A percentile compares a stretch with the other conserved stretches of the same genome.
phyloP scores from a whole-genome alignment of 2,888 invertebrate species.

The Euclidia mi region DNA sequence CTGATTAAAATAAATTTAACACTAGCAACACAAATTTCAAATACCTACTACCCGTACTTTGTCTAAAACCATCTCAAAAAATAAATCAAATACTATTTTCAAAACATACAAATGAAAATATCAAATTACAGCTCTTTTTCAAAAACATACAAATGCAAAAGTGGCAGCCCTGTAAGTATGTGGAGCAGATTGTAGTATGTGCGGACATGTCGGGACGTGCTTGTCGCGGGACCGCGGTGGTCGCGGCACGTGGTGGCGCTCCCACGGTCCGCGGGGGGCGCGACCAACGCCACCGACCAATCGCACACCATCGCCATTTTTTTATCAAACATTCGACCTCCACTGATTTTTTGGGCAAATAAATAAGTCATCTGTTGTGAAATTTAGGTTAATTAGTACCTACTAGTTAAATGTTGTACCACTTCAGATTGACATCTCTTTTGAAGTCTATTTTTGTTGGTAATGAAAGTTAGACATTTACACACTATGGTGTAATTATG shows the following conservation, averaged over 20 bases:
- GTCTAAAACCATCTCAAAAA: no score
- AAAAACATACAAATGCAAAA: constrained; percentile 9
- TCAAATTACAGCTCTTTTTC: no score
- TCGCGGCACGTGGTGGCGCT: constrained; percentile 69
- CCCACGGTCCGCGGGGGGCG: constrained; percentile 80
- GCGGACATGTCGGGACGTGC: constrained; percentile 62
- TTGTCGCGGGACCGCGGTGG: constrained; percentile 69
- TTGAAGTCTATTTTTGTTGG: no score
- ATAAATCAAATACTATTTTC: no score
- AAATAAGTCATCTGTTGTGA: constrained; percentile 15
- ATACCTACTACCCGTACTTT: no score
- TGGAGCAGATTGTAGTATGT: constrained; percentile 48
- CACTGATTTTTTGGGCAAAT: constrained; percentile 56
- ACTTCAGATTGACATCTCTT: no score
- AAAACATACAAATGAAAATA: no score
- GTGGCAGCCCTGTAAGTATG: constrained; percentile 38
- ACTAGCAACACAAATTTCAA: no score
- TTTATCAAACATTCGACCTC: constrained; percentile 57
- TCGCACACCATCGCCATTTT: constrained; percentile 51
- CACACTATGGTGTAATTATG: no score
- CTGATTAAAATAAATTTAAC: no score
- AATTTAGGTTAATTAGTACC: constrained; percentile 16
- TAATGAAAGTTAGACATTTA: no score
- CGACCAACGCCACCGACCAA: constrained; percentile 42
- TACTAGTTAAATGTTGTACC: background rate